A percentile compares a stretch with the other conserved stretches of the same genome.
These are phyloP conservation scores for Drosophila mayaguana DNA, from an alignment of 2,888 invertebrate genomes.

Conservation along the genomic window DNA sequence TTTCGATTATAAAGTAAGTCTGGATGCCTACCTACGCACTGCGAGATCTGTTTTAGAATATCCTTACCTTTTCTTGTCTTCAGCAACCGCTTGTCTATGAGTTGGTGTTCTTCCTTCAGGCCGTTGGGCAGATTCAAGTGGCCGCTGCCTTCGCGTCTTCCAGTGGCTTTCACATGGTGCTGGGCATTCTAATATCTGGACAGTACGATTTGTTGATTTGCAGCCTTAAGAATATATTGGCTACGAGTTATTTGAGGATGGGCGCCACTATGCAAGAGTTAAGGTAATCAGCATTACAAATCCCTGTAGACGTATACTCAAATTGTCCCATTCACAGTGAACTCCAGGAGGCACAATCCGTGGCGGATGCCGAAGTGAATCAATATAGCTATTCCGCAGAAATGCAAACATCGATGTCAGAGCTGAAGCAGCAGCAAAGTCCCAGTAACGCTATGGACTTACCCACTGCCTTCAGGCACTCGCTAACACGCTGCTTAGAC, in stretches of 20 bases:
- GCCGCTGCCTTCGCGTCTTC: slow-evolving; percentile 76
- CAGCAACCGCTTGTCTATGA: slow-evolving; percentile 75
- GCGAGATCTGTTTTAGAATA: background rate
- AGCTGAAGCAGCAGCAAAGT: slow-evolving; percentile 20
- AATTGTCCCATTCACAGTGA: slow-evolving; percentile 54
- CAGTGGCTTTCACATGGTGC: slow-evolving; percentile 81
- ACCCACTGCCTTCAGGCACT: slow-evolving; percentile 52
- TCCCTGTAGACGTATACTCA: background rate
- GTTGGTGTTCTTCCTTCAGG: slow-evolving; percentile 77
- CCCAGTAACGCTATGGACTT: slow-evolving; percentile 28
- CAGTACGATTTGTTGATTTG: slow-evolving; percentile 81
- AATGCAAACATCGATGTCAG: slow-evolving; percentile 24
- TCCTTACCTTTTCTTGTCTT: too few relatives aligned
- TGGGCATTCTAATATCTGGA: slow-evolving; percentile 76
- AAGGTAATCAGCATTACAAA: slow-evolving; percentile 37
- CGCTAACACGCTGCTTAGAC: slow-evolving; percentile 72
- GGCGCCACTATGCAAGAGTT: slow-evolving; percentile 50
- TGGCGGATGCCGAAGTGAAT: slow-evolving; percentile 61
- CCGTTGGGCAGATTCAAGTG: slow-evolving; percentile 82
- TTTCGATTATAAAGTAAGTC: slow-evolving; percentile 73
- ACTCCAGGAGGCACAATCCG: slow-evolving; percentile 57
- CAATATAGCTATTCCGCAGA: slow-evolving; percentile 72
- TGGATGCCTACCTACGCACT: too few relatives aligned
- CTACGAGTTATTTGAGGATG: slow-evolving; percentile 68
- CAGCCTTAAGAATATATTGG: slow-evolving; percentile 81